Conservation (phyloP, 1,140 invertebrate genomes). For the Teleogryllus occipitalis region DNA sequence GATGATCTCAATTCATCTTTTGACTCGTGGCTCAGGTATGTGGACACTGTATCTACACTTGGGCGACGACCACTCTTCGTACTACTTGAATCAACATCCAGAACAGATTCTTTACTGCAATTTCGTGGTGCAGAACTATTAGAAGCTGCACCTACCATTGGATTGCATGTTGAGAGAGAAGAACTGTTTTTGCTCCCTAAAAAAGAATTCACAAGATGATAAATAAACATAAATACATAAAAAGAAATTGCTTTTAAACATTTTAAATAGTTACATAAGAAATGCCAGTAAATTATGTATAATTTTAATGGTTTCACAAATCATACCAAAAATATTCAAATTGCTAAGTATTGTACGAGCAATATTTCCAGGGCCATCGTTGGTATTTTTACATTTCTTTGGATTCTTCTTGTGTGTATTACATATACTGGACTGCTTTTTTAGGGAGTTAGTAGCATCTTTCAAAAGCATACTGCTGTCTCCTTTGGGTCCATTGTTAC, state of each 20-base stretch:
- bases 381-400: constrained; percentile 35
- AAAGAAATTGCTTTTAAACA: no score
- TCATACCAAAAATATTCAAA: constrained; percentile 67
- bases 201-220: no score
- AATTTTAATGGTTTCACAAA: neutral
- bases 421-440: neutral
- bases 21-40: constrained; percentile 71
- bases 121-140: neutral
- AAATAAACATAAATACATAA: no score
- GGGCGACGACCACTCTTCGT: constrained; percentile 63
- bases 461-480: constrained; percentile 2
- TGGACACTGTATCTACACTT: constrained; percentile 78
- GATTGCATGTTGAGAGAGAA: no score
- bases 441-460: neutral
- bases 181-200: no score
- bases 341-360: constrained; percentile 70
- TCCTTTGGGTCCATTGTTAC: neutral
- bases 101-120: constrained; percentile 17
- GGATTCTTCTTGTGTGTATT: constrained; percentile 1
- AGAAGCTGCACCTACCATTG: neutral
- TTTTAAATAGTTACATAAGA: no score
- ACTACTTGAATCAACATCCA: constrained; percentile 58
- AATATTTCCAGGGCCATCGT: constrained; percentile 49
- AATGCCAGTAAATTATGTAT: no score
- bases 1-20: constrained; percentile 35